Base-by-base conservation (phyloP, 2,113 vertebrate species). In the Pimephales promelas region DNA sequence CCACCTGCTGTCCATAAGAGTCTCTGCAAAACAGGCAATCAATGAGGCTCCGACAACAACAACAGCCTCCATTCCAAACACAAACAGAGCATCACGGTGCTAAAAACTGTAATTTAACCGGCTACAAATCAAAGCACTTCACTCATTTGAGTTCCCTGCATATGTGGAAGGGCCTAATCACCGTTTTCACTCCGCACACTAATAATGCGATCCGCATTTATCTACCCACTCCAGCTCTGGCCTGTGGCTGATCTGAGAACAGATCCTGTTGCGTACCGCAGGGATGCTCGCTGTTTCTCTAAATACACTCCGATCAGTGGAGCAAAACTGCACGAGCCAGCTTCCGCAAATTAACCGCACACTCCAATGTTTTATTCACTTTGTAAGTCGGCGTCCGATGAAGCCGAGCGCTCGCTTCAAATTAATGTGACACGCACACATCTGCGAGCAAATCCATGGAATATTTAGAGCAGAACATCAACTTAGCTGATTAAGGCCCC, bases 1-100 rank as follows among this genome's bases (percentile, higher is more conserved):
- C 97, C 95, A 98, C 88, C 97, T 98, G 74, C 97, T 99, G 94
- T 99, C 97, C 97, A 99, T 98, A 88, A 99, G 95, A 81, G 97
- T 99, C 94, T 99, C 98, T 99, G 93, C 74, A 96, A 93, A 89
- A 64, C 89, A 93, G 71, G 86, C 71, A 85, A 87, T 80, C 68
- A 83, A 34, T 87, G 45, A 87, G 72, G 9, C 47, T 31, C 18
- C 1, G 24, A 3, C 64, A 18, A 3, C 64, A 73, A 84, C 70
- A 76, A n/a, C 68, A 68, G n/a, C 20, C 26, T 40, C 62, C 14
- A 22, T 70, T n/a, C 52, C 54, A 72, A 79, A 73, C 74, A 62
- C 77, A 86, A 40, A 73, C 72, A 47, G 56, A 73, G 52, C 76
- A 74, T 79, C 26, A 49, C 2, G 20, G 16, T 11, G 13, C 73